Percentiles rank a stretch among this genome's conserved stretches.
Conservation (phyloP, 2,113 vertebrate genomes). For the Thryonomys swinderianus region DNA sequence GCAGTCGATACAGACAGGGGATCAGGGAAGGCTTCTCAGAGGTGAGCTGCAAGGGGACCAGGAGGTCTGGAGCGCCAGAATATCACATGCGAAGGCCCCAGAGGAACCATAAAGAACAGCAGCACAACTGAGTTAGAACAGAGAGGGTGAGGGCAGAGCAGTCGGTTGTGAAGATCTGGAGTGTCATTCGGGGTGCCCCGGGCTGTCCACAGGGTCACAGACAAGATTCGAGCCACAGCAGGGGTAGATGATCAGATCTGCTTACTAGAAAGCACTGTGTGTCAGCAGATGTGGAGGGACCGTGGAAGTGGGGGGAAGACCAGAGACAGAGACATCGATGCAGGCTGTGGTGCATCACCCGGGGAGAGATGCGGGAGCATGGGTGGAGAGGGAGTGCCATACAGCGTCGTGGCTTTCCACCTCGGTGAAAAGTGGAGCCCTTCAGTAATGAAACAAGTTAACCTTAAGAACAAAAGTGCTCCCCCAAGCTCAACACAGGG, state of each 20-base stretch:
- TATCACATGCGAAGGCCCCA: slow-evolving; percentile 8
- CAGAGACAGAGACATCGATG: neutral
- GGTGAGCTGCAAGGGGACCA: neutral
- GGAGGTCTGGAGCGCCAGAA: neutral
- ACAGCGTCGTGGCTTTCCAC: neutral
- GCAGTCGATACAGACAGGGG: neutral
- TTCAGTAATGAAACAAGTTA: slow-evolving; percentile 67
- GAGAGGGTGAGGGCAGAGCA: neutral
- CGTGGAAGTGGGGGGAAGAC: neutral
- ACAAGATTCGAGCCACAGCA: neutral
- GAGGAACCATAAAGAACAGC: neutral
- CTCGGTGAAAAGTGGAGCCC: neutral
- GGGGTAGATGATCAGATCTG: neutral
- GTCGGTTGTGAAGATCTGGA: neutral
- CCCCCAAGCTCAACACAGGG: slow-evolving; percentile 45
- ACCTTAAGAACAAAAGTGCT: slow-evolving; percentile 25
- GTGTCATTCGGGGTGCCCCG: neutral
- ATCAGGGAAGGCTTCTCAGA: neutral
- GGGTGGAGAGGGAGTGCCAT: neutral
- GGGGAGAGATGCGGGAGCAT: neutral
- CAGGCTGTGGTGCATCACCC: neutral
- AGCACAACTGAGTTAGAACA: neutral
- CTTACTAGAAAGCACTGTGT: neutral
- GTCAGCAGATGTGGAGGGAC: neutral
- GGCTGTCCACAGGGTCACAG: neutral